Percentiles rank a stretch among this genome's conserved stretches.
phyloP scores from a whole-genome alignment of 2,113 vertebrate species.

The Hippoglossus stenolepis region DNA sequence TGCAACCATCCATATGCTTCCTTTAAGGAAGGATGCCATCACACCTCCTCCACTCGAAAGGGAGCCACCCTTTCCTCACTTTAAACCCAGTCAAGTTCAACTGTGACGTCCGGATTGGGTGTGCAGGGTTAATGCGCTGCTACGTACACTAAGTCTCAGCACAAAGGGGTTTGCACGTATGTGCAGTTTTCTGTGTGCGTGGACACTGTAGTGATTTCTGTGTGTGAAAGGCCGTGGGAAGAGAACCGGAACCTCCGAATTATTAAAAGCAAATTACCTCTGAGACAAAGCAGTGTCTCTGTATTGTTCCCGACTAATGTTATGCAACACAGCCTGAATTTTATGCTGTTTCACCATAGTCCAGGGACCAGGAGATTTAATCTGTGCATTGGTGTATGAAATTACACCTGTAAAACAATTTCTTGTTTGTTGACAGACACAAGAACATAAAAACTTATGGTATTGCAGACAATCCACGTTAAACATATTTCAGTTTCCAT shows the following conservation, averaged over 20 bases:
- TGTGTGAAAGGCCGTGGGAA: not conserved
- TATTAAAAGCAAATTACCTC: conserved; percentile 30
- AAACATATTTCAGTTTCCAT: conserved; percentile 28
- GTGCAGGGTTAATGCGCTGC: conserved; percentile 27
- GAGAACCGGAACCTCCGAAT: conserved; percentile 3
- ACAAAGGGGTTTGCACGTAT: not conserved
- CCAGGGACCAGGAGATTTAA: conserved; percentile 5
- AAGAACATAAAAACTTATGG: conserved; percentile 13
- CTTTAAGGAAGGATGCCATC: conserved; percentile 75
- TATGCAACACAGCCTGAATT: conserved; percentile 7
- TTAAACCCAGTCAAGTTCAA: conserved; percentile 45
- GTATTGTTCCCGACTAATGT: conserved; percentile 12
- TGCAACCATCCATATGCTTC: conserved; percentile 74
- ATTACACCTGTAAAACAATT: not conserved
- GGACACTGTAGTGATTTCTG: not conserved
- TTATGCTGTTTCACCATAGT: not conserved
- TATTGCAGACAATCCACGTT: conserved; percentile 30
- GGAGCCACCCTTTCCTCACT: conserved; percentile 72
- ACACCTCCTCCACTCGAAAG: conserved; percentile 63
- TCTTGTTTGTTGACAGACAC: conserved; percentile 22
- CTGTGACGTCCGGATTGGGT: conserved; percentile 51
- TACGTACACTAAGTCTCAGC: conserved; percentile 28
- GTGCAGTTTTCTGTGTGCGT: not conserved
- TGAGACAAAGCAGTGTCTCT: conserved; percentile 2
- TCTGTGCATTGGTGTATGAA: conserved; percentile 21